phyloP scores from a whole-genome alignment of 2,797 vertebrate species.

The Semaprochilodus insignis region DNA sequence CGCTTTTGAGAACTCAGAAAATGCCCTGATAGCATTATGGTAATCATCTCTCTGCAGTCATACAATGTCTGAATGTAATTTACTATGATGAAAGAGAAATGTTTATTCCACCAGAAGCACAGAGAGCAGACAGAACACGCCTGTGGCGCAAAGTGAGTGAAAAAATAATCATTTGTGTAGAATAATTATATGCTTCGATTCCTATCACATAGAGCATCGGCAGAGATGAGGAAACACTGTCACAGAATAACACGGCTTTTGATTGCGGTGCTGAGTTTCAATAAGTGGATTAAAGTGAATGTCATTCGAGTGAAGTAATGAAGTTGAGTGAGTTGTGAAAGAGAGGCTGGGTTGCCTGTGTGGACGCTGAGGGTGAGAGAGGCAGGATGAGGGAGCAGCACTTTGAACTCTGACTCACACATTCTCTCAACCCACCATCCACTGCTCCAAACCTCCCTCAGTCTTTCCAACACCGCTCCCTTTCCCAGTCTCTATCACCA shows the following conservation, averaged over 20 bases:
- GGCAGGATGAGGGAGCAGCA: slow-evolving; percentile 26
- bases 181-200: slow-evolving; percentile 18
- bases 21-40: background rate
- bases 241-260: background rate
- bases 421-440: slow-evolving; percentile 23
- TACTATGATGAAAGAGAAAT: slow-evolving; percentile 40
- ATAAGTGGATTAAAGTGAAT: background rate
- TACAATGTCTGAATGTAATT: slow-evolving; percentile 24
- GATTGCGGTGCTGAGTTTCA: background rate
- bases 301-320: background rate
- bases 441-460: slow-evolving; percentile 13
- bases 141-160: background rate
- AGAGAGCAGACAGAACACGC: background rate
- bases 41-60: slow-evolving; percentile 12
- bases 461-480: background rate
- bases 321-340: background rate
- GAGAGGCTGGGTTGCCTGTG: background rate
- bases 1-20: background rate
- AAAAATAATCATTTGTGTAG: slow-evolving; percentile 31
- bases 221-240: background rate
- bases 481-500: background rate
- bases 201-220: background rate
- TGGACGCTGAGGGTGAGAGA: background rate
- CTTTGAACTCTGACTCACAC: slow-evolving; percentile 28
- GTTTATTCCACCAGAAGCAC: slow-evolving; percentile 24